Conservation (phyloP, 2,888 invertebrate species). For the Priocnemis perturbator region DNA sequence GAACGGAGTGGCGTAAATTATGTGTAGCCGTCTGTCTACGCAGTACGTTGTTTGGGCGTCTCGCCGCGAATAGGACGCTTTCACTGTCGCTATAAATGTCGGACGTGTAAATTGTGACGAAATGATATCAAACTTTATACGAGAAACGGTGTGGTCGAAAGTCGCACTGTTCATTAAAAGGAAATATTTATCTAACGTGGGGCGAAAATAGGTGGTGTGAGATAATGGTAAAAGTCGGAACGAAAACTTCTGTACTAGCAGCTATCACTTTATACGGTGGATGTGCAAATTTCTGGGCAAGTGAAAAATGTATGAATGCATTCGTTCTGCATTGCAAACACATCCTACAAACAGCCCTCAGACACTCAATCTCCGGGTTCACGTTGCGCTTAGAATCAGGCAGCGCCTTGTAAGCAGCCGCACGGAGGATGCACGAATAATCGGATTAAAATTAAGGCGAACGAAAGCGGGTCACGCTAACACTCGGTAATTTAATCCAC, state of each 20-base stretch:
- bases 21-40: slow-evolving; percentile 35
- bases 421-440: slow-evolving; percentile 57
- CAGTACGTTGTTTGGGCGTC: neutral
- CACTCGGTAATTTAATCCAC: slow-evolving; percentile 49
- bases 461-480: slow-evolving; percentile 30
- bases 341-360: slow-evolving; percentile 24
- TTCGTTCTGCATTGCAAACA: no score
- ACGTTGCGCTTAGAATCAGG: slow-evolving; percentile 39
- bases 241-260: no score
- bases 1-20: slow-evolving; percentile 46
- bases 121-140: neutral
- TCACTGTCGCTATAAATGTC: neutral
- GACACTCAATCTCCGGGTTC: slow-evolving; percentile 44
- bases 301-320: no score
- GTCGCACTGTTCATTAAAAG: neutral
- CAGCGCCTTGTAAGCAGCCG: slow-evolving; percentile 21
- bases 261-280: neutral
- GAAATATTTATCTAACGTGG: no score
- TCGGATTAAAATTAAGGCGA: slow-evolving; percentile 64
- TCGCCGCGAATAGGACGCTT: no score
- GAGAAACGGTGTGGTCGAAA: neutral
- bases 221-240: no score
- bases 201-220: no score
- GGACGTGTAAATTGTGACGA: neutral
- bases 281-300: no score